Evolutionary conservation across 2,113 vertebrate species (phyloP), one percentile per base, ranked within the genome.

Genomic region (Ctenodactylus gundi): DNA sequence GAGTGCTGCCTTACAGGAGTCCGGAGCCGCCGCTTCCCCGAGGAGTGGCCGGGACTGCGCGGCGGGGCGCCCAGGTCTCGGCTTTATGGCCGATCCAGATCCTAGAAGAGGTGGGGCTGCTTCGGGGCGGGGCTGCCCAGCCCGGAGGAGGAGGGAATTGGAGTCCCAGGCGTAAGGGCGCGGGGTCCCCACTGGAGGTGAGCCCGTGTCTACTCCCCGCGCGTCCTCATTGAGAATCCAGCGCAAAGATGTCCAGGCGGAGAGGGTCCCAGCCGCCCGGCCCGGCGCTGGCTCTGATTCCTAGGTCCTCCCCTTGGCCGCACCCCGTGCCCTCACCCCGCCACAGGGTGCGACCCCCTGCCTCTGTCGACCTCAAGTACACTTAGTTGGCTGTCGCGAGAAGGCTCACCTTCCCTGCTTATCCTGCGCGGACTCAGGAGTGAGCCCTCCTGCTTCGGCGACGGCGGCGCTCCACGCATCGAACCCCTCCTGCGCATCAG

Each of bases 41-140:
- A 4, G 31, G 31, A 2, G 15, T 11, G 1, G 29, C 12, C 1
- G 23, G 0, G 1, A 13, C 0, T 11, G 41, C 3, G 4, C 55
- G 0, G 1, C 27, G 0, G 0, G 6, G 34, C 0, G 0, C 36
- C 10, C 0, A 0, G 27, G 34, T 2, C 12, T 3, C 0, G 72
- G 0, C 13, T 62, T 85, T 85, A 39, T 0, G 4, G 8, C 13
- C 0, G 0, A 1, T 6, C n/a, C n/a, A n/a, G n/a, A n/a, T 1
- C n/a, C 51, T 0, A 41, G 46, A 12, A n/a, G 4, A 89, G 96
- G 88, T 14, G 96, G 60, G 51, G 72, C 76, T 53, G n/a, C 36
- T 9, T 23, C 6, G 0, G 73, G 83, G 87, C 36, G 68, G 84
- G 11, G 41, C 68, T 67, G 6, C 25, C 11, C 2, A 20, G 0